Conservation (phyloP, 2,113 vertebrate species). For the Peromyscus californicus region DNA sequence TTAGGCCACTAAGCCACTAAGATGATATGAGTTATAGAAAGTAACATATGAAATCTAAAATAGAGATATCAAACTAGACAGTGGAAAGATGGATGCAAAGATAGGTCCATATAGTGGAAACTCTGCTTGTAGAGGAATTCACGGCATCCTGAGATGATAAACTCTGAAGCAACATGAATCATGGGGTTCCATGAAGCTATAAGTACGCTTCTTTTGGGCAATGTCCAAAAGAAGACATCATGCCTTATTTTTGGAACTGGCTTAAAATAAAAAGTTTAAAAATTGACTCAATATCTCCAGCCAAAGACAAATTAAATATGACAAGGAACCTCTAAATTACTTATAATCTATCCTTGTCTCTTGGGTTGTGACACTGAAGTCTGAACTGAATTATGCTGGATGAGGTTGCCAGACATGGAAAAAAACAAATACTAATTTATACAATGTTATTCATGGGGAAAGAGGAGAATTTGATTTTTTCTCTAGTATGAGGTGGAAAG, state of each 20-base stretch:
- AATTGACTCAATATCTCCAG: slow-evolving; percentile 63
- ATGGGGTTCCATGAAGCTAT: not conserved
- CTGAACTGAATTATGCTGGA: slow-evolving; percentile 75
- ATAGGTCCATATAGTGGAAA: not conserved
- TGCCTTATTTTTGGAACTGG: slow-evolving; percentile 83
- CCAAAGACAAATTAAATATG: slow-evolving; percentile 77
- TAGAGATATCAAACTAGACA: not conserved
- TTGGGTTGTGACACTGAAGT: slow-evolving; percentile 70
- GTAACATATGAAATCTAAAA: not conserved
- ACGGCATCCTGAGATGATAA: not conserved
- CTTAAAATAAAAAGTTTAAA: slow-evolving; percentile 80
- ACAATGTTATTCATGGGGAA: slow-evolving; percentile 41
- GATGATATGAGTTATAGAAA: not conserved
- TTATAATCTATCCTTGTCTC: slow-evolving; percentile 80
- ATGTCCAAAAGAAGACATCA: slow-evolving; percentile 75
- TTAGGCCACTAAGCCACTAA: not conserved
- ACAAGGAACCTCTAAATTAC: slow-evolving; percentile 83
- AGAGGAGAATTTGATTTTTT: not conserved
- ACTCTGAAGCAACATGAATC: not conserved
- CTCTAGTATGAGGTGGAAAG: slow-evolving; percentile 38
- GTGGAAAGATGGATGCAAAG: slow-evolving; percentile 1
- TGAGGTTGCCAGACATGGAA: slow-evolving; percentile 69
- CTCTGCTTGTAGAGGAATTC: not conserved
- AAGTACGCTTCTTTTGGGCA: slow-evolving; percentile 70
- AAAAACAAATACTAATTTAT: slow-evolving; percentile 70